Percentiles rank a stretch among this genome's conserved stretches.
These are phyloP conservation scores for Trichomalopsis sarcophagae DNA, from an alignment of 1,140 invertebrate genomes.

Conservation along the genomic window DNA sequence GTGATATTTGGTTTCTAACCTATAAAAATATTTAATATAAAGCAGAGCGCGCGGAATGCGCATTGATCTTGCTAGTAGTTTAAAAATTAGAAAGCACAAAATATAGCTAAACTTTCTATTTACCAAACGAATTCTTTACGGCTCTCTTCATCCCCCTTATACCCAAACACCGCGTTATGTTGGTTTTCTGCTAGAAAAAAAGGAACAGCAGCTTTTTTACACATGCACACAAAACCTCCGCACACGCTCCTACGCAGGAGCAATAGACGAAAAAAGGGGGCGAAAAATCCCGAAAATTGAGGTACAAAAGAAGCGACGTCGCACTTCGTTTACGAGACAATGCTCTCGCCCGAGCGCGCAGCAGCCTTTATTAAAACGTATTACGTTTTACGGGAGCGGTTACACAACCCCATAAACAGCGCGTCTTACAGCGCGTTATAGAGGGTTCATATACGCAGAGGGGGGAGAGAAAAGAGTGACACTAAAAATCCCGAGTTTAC, in stretches of 20 bases:
- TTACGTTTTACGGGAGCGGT: constrained; percentile 65
- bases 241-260: neutral
- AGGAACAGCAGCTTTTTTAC: neutral
- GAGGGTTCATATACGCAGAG: neutral
- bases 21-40: no score
- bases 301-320: constrained; percentile 30
- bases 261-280: neutral
- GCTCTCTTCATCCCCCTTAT: constrained; percentile 9
- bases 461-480: constrained; percentile 62
- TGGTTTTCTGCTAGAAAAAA: constrained; percentile 11
- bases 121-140: neutral
- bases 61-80: neutral
- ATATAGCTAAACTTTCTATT: neutral
- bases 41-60: no score
- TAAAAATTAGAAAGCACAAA: neutral
- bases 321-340: constrained; percentile 46
- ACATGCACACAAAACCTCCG: neutral
- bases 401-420: constrained; percentile 68
- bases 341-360: neutral
- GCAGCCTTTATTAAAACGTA: constrained; percentile 59
- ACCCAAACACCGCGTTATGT: neutral
- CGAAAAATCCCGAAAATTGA: constrained; percentile 46
- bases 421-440: constrained; percentile 56
- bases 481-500: constrained; percentile 72
- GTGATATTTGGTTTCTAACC: no score